Base-by-base conservation (phyloP, 2,888 invertebrate genomes). In the Acleris literana region DNA sequence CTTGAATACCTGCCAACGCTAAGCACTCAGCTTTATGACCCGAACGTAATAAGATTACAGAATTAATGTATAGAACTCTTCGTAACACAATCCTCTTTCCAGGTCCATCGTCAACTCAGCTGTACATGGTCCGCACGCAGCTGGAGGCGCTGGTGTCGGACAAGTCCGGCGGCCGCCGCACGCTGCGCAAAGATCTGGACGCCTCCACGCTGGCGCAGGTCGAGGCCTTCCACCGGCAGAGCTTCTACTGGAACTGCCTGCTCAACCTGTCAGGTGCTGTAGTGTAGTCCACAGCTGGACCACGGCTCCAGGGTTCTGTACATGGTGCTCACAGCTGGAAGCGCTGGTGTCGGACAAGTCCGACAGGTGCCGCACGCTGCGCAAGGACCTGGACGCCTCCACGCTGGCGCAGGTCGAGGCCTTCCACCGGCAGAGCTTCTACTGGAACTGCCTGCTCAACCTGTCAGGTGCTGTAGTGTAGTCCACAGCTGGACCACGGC, bases 331-430 rank as follows among this genome's bases (percentile, higher is more conserved):
- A 0, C 99, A 99, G 96, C 90, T 99, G 65, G 99, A 99, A 85
- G 99, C 99, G 0, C 91, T 99, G 63, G 97, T 99, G 70, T 98
- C 99, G 0, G 99, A 99, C 87, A 99, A 99, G 90, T 98, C 98
- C 62, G 98, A 98, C 0, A 99, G 99, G 0, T 97, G 99, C 81
- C 94, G 98, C 61, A 99, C 99, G 0, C 91, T 99, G 4, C 94
- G 99, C 59, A 99, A 99, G 84, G 99, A 99, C 81, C 96, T 99
- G 72, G 99, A 99, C 83, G 97, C 98, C 0, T 96, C 96, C 73
- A 97, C 98, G 69, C 94, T 99, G 18, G 94, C 96, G 79, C 97
- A 97, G 87, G 99, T 99, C 72, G 99, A 99, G 85, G 94, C 96
- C 59, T 99, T 99, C 88, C 99, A 99, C 84, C 97, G 98, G 80